phyloP scores from a whole-genome alignment of 2,888 invertebrate genomes.

The Stenoptilia bipunctidactyla region DNA sequence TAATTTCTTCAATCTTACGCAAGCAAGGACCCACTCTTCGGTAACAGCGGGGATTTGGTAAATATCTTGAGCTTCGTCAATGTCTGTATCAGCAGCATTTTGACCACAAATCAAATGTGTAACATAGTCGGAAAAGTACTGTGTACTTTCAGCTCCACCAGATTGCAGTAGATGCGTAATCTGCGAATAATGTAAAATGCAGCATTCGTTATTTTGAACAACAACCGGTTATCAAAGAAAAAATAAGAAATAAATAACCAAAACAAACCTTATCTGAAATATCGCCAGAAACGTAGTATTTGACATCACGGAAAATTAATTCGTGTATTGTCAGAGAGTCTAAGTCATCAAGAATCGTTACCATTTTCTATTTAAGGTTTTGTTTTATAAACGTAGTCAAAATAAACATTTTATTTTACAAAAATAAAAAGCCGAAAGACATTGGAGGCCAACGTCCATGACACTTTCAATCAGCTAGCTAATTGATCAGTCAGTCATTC shows the following conservation, averaged over 20 bases:
- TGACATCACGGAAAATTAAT: conserved; percentile 85
- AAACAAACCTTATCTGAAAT: conserved; percentile 78
- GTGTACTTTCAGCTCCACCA: conserved; percentile 89
- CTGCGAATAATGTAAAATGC: conserved; percentile 64
- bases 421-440: conserved; percentile 1
- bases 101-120: conserved; percentile 92
- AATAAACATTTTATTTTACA: neutral
- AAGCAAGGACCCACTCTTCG: conserved; percentile 86
- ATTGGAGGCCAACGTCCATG: neutral
- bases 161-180: conserved; percentile 81
- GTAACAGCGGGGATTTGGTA: conserved; percentile 94
- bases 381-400: neutral
- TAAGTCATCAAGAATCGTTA: conserved; percentile 67
- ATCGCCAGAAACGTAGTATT: conserved; percentile 86
- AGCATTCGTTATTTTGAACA: conserved; percentile 27
- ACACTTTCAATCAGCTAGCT: neutral
- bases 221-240: conserved; percentile 30
- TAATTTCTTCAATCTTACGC: conserved; percentile 71
- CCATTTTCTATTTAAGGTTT: conserved; percentile 48
- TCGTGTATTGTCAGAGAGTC: conserved; percentile 67
- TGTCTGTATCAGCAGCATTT: conserved; percentile 87
- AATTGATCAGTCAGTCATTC: too few species aligned
- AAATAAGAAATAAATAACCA: conserved; percentile 31
- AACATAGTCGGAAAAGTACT: conserved; percentile 91
- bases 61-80: conserved; percentile 91